These are phyloP conservation scores for Aleiodes sp. DNA, from an alignment of 1,140 invertebrate species.

Conservation along the genomic window DNA sequence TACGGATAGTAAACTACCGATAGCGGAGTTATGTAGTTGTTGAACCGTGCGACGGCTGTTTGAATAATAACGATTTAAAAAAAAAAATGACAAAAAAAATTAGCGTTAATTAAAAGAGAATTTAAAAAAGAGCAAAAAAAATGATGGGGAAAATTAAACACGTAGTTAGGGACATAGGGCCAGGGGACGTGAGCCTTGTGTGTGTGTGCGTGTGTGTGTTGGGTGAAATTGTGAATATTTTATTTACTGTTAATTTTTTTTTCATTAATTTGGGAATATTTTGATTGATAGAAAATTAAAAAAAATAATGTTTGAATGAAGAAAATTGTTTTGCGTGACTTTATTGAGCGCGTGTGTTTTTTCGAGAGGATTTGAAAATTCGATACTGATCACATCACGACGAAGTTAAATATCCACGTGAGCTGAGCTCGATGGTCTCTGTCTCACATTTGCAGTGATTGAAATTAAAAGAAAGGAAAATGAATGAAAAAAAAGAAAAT, in stretches of 20 bases:
- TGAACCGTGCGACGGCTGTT: slow-evolving; percentile 62
- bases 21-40: slow-evolving; percentile 63
- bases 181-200: slow-evolving; percentile 16
- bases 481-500: not conserved
- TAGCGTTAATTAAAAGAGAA: slow-evolving; percentile 37
- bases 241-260: no score
- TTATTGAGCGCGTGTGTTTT: slow-evolving; percentile 4
- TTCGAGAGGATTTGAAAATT: slow-evolving; percentile 19
- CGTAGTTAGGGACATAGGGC: slow-evolving; percentile 30
- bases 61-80: slow-evolving; percentile 56
- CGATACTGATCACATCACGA: not conserved
- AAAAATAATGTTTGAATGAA: not conserved
- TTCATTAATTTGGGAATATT: not conserved
- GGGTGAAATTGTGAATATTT: no score
- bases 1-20: slow-evolving; percentile 41
- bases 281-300: slow-evolving; percentile 3
- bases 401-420: not conserved
- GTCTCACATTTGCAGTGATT: not conserved
- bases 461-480: not conserved
- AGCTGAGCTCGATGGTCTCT: slow-evolving; percentile 12
- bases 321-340: slow-evolving; percentile 15
- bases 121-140: slow-evolving; percentile 24
- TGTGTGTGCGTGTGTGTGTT: not conserved
- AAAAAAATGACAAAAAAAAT: slow-evolving; percentile 41
- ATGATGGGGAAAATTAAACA: slow-evolving; percentile 11